Conservation (phyloP, 2,888 invertebrate species). For the Adelognathus sp. region DNA sequence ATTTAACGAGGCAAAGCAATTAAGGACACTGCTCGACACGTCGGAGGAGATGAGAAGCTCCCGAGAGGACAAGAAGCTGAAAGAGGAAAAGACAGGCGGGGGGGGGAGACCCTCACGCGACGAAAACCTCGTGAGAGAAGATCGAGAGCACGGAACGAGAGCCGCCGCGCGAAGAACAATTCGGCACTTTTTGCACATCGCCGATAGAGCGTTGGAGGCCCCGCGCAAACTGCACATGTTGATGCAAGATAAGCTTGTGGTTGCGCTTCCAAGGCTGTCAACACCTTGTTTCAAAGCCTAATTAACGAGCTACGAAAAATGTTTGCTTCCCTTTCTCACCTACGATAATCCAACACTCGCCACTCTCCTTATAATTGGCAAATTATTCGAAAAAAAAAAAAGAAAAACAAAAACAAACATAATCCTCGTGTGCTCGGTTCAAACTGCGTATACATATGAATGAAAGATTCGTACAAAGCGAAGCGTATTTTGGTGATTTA, state of each 20-base stretch:
- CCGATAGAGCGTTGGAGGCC: neutral
- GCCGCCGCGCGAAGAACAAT: constrained; percentile 18
- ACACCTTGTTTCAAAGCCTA: neutral
- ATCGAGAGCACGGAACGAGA: constrained; percentile 22
- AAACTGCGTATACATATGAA: neutral
- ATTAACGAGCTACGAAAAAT: constrained; percentile 8
- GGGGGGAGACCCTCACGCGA: constrained; percentile 7
- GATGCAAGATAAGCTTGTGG: constrained; percentile 34
- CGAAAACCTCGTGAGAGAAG: neutral
- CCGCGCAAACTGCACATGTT: neutral
- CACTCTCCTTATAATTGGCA: neutral
- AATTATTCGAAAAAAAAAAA: neutral
- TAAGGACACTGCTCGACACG: constrained; percentile 56
- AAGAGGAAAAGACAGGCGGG: too few species aligned
- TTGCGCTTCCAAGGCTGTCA: constrained; percentile 17
- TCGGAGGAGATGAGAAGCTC: constrained; percentile 27
- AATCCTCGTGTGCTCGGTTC: neutral
- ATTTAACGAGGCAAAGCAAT: constrained; percentile 58
- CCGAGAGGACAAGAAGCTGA: constrained; percentile 11
- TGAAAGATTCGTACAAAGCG: neutral
- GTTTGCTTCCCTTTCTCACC: neutral
- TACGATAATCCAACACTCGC: neutral
- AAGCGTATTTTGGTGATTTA: neutral
- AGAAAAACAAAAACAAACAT: neutral
- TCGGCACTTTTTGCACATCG: constrained; percentile 8